A percentile compares a stretch with the other conserved stretches of the same genome.
These are phyloP conservation scores for Drepanosiphum platanoidis DNA, from an alignment of 2,888 invertebrate genomes.

Conservation along the genomic window DNA sequence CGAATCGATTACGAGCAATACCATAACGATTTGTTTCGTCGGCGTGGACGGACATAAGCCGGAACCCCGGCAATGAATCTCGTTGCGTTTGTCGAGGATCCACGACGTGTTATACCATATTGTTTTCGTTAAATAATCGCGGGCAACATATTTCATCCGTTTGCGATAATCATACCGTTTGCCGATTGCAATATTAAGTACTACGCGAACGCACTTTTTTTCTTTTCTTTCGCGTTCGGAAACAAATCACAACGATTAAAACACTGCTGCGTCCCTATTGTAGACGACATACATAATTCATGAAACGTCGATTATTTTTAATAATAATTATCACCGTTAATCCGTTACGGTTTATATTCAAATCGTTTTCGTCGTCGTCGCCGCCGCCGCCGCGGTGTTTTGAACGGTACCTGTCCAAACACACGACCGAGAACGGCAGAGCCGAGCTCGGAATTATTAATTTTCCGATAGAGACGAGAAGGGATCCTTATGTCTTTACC, in stretches of 20 bases:
- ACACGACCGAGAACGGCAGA: not conserved
- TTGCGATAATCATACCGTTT: too few relatives aligned
- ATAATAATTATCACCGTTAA: constrained; percentile 29
- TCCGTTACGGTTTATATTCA: constrained; percentile 56
- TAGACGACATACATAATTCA: constrained; percentile 44
- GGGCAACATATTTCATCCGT: too few relatives aligned
- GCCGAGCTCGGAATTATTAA: not conserved
- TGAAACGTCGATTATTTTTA: constrained; percentile 43
- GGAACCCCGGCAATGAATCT: not conserved
- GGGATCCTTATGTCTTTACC: constrained; percentile 41
- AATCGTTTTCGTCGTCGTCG: constrained; percentile 33
- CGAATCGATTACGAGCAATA: constrained; percentile 1
- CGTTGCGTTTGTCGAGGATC: too few relatives aligned
- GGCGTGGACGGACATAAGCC: not conserved
- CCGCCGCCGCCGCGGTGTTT: not conserved
- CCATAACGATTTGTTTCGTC: not conserved
- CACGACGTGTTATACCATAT: too few relatives aligned
- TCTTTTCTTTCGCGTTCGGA: too few relatives aligned
- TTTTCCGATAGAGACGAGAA: not conserved
- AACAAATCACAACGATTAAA: too few relatives aligned
- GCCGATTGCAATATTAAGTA: too few relatives aligned
- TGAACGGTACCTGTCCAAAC: constrained; percentile 55
- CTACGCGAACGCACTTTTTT: too few relatives aligned
- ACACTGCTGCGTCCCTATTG: too few relatives aligned
- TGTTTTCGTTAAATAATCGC: too few relatives aligned